phyloP scores from a whole-genome alignment of 1,140 invertebrate genomes.

The Cataglyphis hispanica region DNA sequence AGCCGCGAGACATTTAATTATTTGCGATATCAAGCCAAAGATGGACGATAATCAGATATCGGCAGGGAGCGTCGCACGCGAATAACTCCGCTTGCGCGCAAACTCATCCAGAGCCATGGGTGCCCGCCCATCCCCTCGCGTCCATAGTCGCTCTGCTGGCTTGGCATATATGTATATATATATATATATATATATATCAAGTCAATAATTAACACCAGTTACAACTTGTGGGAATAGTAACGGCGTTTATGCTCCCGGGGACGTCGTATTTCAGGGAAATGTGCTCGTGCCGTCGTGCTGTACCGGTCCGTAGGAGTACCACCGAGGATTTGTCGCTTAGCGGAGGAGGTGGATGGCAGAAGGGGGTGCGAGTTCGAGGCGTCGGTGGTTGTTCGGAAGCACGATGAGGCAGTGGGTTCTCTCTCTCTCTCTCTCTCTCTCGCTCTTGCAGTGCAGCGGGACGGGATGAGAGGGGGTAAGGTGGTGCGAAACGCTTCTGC shows the following conservation, averaged over 20 bases:
- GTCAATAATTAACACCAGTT: constrained; percentile 87
- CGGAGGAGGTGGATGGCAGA: constrained; percentile 47
- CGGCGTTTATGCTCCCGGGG: constrained; percentile 85
- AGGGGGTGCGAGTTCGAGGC: constrained; percentile 66
- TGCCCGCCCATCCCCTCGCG: constrained; percentile 27
- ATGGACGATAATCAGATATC: constrained; percentile 83
- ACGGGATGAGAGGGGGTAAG: constrained; percentile 54
- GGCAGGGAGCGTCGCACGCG: constrained; percentile 57
- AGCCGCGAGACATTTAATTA: constrained; percentile 78
- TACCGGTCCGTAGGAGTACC: constrained; percentile 70
- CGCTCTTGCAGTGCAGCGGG: neutral
- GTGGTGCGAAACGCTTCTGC: constrained; percentile 74
- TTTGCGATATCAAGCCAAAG: constrained; percentile 79
- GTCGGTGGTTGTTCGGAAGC: constrained; percentile 63
- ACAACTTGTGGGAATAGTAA: constrained; percentile 86
- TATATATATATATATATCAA: constrained; percentile 76
- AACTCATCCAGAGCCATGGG: constrained; percentile 21
- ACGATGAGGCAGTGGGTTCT: constrained; percentile 27
- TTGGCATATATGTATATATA: constrained; percentile 15
- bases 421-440: constrained; percentile 14
- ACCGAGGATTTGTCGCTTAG: constrained; percentile 75
- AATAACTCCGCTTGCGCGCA: constrained; percentile 51
- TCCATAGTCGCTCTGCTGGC: constrained; percentile 2
- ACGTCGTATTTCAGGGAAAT: constrained; percentile 86
- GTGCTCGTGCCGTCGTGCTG: constrained; percentile 82